Evolutionary conservation across 1,140 invertebrate species (phyloP).

Genomic region (Helicoverpa zea): DNA sequence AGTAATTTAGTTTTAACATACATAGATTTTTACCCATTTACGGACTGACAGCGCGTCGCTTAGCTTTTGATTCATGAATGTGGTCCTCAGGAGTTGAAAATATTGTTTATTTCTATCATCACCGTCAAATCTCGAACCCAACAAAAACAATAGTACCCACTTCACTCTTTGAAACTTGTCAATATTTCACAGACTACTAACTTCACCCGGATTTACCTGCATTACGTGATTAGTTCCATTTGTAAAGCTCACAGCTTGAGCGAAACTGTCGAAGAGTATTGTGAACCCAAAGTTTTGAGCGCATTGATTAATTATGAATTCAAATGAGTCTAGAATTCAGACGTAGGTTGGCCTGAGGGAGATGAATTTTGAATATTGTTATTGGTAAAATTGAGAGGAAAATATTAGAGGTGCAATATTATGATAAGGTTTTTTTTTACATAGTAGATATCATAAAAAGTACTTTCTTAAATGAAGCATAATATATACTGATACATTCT

Average conservation of each 20-base stretch:
- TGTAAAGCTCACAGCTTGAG: conserved; percentile 76
- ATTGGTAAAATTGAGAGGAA: too few species aligned
- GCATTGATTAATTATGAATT: conserved; percentile 45
- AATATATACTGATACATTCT: too few species aligned
- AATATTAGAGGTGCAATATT: too few species aligned
- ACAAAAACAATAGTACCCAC: conserved; percentile 3
- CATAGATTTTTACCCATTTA: too few species aligned
- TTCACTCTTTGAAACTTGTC: conserved; percentile 71
- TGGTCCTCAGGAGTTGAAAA: too few species aligned
- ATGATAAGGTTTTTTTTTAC: too few species aligned
- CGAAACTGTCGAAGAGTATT: conserved; percentile 47
- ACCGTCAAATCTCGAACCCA: neutral
- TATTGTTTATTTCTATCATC: neutral
- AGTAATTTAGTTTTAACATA: too few species aligned
- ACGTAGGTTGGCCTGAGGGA: neutral
- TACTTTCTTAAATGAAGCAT: neutral
- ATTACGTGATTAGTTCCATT: conserved; percentile 85
- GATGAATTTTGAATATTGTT: neutral
- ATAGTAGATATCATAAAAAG: neutral
- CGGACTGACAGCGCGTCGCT: too few species aligned
- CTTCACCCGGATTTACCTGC: conserved; percentile 69
- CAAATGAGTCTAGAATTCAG: conserved; percentile 18
- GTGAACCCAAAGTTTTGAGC: conserved; percentile 45
- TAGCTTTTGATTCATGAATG: too few species aligned
- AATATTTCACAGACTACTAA: conserved; percentile 74